phyloP scores from a whole-genome alignment of 2,113 vertebrate species.

The Empidonax traillii region DNA sequence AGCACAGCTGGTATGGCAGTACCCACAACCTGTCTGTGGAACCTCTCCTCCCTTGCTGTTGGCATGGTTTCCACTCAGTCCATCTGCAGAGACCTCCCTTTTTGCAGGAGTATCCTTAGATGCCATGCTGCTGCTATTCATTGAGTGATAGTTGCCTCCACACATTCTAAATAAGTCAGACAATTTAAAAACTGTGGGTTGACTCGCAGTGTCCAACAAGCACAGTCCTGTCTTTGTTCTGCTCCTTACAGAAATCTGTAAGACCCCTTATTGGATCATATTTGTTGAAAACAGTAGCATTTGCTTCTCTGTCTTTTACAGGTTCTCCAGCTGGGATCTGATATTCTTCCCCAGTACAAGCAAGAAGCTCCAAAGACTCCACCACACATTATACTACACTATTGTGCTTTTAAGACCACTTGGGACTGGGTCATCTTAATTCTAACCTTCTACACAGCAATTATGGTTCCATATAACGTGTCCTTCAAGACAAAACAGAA shows the following conservation, averaged over 20 bases:
- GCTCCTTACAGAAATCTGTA: background rate
- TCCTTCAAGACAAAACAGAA: slow-evolving; percentile 98
- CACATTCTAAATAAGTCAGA: background rate
- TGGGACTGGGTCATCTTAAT: slow-evolving; percentile 99
- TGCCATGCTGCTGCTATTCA: background rate
- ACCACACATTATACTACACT: slow-evolving; percentile 96
- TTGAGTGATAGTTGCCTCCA: background rate
- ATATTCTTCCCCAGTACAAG: slow-evolving; percentile 97
- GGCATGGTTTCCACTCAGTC: background rate
- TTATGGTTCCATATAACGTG: slow-evolving; percentile 97
- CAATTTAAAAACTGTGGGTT: background rate
- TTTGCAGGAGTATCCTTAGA: background rate
- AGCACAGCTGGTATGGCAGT: background rate
- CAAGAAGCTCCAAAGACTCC: slow-evolving; percentile 98
- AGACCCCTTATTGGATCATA: background rate
- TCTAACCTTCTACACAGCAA: slow-evolving; percentile 97
- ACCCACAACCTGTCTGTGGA: background rate
- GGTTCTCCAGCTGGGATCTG: slow-evolving; percentile 95
- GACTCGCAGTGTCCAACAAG: background rate
- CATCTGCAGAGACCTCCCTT: background rate
- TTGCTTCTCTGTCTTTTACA: slow-evolving; percentile 56
- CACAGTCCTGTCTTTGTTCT: background rate
- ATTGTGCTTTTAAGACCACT: slow-evolving; percentile 98
- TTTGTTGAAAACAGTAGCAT: background rate
- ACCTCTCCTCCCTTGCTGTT: background rate